Evolutionary conservation across 2,113 vertebrate genomes (phyloP).

Genomic region (Dolichotis patagonum): DNA sequence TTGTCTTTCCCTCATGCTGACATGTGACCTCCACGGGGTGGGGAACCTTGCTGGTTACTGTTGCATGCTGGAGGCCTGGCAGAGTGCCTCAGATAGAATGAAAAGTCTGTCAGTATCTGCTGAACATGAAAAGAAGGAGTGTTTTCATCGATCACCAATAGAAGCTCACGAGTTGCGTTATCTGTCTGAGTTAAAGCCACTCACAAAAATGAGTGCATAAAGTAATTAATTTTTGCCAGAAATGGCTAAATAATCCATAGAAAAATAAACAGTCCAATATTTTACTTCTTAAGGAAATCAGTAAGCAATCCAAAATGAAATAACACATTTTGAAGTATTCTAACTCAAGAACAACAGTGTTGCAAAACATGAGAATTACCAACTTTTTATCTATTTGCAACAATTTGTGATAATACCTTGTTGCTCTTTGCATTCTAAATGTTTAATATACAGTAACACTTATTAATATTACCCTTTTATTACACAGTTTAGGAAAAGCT

Average conservation of each 20-base stretch:
- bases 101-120: neutral
- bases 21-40: neutral
- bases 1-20: neutral
- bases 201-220: neutral
- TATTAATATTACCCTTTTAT: neutral
- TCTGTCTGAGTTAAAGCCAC: neutral
- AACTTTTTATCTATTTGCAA: neutral
- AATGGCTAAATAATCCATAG: neutral
- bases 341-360: neutral
- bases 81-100: neutral
- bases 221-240: neutral
- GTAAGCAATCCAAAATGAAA: neutral
- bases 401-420: neutral
- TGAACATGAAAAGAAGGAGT: neutral
- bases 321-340: neutral
- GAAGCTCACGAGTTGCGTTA: neutral
- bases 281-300: constrained; percentile 21
- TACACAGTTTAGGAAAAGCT: neutral
- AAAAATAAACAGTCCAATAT: neutral
- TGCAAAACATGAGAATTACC: neutral
- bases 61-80: neutral
- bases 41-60: neutral
- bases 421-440: constrained; percentile 19
- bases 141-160: neutral
- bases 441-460: neutral